Conservation (phyloP, 2,113 vertebrate genomes). For the Phainopepla nitens region DNA sequence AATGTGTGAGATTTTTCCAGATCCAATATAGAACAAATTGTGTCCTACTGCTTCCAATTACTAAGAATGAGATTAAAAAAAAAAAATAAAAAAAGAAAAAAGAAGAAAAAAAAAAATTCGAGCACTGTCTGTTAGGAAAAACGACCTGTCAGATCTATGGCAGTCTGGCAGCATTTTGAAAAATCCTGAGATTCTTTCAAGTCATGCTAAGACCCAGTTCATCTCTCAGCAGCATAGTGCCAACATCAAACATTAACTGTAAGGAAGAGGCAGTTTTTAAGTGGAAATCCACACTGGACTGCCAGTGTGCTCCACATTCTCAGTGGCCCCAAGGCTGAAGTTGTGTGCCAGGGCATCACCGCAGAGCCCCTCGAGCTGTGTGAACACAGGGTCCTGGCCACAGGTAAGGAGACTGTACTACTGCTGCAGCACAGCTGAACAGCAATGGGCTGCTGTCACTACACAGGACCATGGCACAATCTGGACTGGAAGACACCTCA, state of each 20-base stretch:
- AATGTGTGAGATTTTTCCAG: not conserved
- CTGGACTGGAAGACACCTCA: not conserved
- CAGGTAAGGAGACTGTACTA: not conserved
- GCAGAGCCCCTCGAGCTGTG: not conserved
- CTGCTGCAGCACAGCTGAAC: fast-evolving
- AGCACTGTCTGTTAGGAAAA: not conserved
- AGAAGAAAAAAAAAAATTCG: not conserved
- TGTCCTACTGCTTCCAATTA: not conserved
- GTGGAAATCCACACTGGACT: not conserved
- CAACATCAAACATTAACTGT: not conserved
- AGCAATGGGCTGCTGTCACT: not conserved
- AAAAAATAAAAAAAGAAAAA: not conserved
- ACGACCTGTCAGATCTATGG: not conserved
- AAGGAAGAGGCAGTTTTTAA: not conserved
- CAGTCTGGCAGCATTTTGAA: not conserved
- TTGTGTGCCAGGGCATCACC: not conserved
- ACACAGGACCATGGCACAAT: not conserved
- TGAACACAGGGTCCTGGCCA: not conserved
- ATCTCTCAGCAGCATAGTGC: not conserved
- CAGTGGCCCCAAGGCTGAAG: not conserved
- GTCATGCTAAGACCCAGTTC: not conserved
- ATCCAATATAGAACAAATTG: not conserved
- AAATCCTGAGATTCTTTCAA: not conserved
- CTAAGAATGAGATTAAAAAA: not conserved
- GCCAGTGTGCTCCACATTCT: fast-evolving